Base-by-base conservation (phyloP, 2,797 vertebrate species). In the Leptoclinus maculatus region DNA sequence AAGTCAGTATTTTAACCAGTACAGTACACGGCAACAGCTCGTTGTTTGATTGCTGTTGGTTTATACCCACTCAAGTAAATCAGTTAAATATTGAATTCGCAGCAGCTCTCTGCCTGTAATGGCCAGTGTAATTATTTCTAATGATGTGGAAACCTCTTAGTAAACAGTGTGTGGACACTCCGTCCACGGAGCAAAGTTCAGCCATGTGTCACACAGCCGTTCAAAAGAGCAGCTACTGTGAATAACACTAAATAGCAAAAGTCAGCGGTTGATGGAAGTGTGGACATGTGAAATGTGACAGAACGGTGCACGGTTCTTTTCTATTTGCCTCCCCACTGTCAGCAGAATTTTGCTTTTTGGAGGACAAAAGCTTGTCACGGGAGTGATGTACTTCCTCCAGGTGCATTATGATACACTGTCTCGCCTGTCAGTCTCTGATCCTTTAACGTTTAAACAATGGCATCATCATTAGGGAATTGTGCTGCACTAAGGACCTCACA, bases 141-240 rank as follows among this genome's bases (percentile, higher is more conserved):
- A 90, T 90, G 85, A 74, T 79, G 80, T 80, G 89, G 82, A 92
- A 91, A 88, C 66, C 62, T 84, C 75, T 79, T 54, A 43, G 84
- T 82, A 84, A 89, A 90, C 78, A 77, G 67, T 56, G 21, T 79
- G 74, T 68, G 54, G 78, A 77, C 71, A n/a, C 57, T 66, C 66
- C 58, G 69, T 76, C 78, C 71, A 67, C 9, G 14, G 53, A 76
- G 74, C 70, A 79, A 84, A 89, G 82, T 85, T 90, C 75, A 85
- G 75, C 75, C 79, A 74, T 70, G 78, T 84, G 80, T 82, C 74
- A 66, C 63, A 34, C 32, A 41, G 53, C 21, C 85, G 58, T 82
- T 45, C 73, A 72, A 73, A 71, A 84, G 72, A 65, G 36, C 43
- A 64, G 69, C 74, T 45, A 47, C 76, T 77, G 84, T 75, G 71